Conservation (phyloP, 2,797 vertebrate genomes). For the Hippoglossus hippoglossus region DNA sequence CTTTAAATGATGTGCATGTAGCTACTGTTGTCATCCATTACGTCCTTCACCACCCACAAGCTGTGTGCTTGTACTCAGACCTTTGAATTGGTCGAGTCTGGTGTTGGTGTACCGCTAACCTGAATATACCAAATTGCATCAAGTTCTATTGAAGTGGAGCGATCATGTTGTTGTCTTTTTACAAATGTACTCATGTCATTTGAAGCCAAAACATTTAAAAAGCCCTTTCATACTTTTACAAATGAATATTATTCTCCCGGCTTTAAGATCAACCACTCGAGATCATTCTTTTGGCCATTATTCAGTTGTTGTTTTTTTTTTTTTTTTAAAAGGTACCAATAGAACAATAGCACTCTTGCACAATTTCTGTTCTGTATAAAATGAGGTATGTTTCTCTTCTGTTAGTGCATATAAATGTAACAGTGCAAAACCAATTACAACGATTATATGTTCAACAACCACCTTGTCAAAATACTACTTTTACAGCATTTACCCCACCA, state of each 20-base stretch:
- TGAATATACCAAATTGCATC: conserved; percentile 69
- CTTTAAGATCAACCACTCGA: conserved; percentile 39
- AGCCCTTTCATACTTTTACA: conserved; percentile 68
- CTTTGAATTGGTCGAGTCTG: conserved; percentile 24
- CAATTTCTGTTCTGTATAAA: conserved; percentile 81
- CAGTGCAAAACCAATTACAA: conserved; percentile 84
- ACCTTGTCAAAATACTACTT: conserved; percentile 66
- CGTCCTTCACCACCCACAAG: not conserved
- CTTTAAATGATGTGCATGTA: not conserved
- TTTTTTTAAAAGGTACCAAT: conserved; percentile 59
- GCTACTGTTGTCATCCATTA: not conserved
- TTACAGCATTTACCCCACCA: conserved; percentile 73
- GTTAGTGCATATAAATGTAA: conserved; percentile 84
- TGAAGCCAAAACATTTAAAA: conserved; percentile 57
- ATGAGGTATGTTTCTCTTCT: conserved; percentile 86
- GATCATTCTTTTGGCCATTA: conserved; percentile 53
- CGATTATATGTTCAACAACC: conserved; percentile 69
- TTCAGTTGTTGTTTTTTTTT: not conserved
- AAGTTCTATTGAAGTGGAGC: conserved; percentile 55
- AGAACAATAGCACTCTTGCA: conserved; percentile 70
- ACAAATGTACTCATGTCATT: conserved; percentile 39
- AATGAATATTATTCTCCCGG: conserved; percentile 49
- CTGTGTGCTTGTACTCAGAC: conserved; percentile 37
- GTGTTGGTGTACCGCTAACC: conserved; percentile 60
- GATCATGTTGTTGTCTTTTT: conserved; percentile 9